phyloP scores from a whole-genome alignment of 2,888 invertebrate species.

The Cordilura impudica region DNA sequence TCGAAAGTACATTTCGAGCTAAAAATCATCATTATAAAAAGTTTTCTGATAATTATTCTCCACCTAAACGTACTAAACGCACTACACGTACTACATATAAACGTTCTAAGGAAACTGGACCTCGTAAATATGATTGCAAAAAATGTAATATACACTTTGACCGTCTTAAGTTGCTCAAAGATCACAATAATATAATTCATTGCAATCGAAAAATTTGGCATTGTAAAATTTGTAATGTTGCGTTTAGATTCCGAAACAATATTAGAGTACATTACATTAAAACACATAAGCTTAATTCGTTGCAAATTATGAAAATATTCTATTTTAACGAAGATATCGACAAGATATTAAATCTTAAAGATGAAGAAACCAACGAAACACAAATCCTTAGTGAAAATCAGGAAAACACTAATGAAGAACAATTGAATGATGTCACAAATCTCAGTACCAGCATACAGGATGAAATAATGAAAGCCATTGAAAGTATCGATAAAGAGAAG shows the following conservation, averaged over 20 bases:
- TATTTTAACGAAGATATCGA: too few relatives aligned
- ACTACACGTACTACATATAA: too few relatives aligned
- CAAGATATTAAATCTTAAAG: too few relatives aligned
- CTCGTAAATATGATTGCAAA: constrained; percentile 8
- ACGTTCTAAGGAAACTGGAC: background rate
- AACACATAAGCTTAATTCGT: background rate
- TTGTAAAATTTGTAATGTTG: background rate
- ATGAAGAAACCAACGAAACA: too few relatives aligned
- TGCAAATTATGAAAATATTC: too few relatives aligned
- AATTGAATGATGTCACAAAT: background rate
- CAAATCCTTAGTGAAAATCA: too few relatives aligned
- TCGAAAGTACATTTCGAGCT: background rate
- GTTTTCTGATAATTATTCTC: background rate
- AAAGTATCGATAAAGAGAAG: background rate
- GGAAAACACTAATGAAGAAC: too few relatives aligned
- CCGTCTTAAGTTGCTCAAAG: constrained; percentile 7
- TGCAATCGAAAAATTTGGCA: background rate
- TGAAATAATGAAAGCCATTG: background rate
- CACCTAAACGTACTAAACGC: background rate
- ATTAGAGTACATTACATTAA: background rate
- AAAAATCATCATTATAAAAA: background rate
- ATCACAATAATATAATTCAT: background rate
- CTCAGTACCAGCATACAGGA: background rate
- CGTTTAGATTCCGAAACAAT: background rate
- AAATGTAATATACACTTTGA: constrained; percentile 2